Conservation (phyloP, 2,797 vertebrate genomes). For the Percopsis omiscomaycus region DNA sequence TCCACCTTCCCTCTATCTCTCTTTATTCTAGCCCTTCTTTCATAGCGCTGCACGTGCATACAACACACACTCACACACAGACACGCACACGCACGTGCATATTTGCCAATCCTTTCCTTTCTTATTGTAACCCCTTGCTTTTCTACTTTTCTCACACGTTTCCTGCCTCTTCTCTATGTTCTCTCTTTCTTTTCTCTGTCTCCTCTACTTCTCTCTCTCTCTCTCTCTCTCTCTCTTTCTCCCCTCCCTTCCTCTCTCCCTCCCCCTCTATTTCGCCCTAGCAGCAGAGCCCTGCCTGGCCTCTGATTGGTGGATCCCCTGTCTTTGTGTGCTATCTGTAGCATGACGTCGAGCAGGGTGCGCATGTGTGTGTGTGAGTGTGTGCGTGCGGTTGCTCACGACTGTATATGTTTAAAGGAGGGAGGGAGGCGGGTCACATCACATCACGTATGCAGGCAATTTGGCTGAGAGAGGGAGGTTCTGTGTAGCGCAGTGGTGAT, state of each 20-base stretch:
- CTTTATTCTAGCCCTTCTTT: slow-evolving; percentile 61
- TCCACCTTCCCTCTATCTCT: slow-evolving; percentile 30
- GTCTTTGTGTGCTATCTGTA: slow-evolving; percentile 79
- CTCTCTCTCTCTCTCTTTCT: slow-evolving; percentile 26
- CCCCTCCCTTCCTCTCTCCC: slow-evolving; percentile 39
- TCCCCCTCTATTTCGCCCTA: slow-evolving; percentile 79
- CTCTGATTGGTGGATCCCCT: slow-evolving; percentile 74
- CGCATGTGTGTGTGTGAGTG: slow-evolving; percentile 24
- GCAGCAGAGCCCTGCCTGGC: slow-evolving; percentile 74
- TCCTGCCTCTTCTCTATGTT: too few relatives aligned
- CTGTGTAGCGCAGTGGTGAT: slow-evolving; percentile 59
- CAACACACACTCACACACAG: slow-evolving; percentile 21
- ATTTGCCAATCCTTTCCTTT: slow-evolving; percentile 50
- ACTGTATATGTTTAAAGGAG: slow-evolving; percentile 56
- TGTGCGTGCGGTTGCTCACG: slow-evolving; percentile 34
- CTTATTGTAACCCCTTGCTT: slow-evolving; percentile 40
- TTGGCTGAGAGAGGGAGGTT: slow-evolving; percentile 48
- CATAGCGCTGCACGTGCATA: slow-evolving; percentile 26
- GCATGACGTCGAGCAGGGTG: slow-evolving; percentile 73
- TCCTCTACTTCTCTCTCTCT: slow-evolving; percentile 19
- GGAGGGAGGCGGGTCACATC: slow-evolving; percentile 47
- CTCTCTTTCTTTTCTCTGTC: slow-evolving; percentile 2
- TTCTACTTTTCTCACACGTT: slow-evolving; percentile 1
- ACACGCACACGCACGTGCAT: slow-evolving; percentile 16
- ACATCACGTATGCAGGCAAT: slow-evolving; percentile 69